These are phyloP conservation scores for Pachliopta kotzebuea DNA, from an alignment of 2,888 invertebrate species.

Conservation along the genomic window DNA sequence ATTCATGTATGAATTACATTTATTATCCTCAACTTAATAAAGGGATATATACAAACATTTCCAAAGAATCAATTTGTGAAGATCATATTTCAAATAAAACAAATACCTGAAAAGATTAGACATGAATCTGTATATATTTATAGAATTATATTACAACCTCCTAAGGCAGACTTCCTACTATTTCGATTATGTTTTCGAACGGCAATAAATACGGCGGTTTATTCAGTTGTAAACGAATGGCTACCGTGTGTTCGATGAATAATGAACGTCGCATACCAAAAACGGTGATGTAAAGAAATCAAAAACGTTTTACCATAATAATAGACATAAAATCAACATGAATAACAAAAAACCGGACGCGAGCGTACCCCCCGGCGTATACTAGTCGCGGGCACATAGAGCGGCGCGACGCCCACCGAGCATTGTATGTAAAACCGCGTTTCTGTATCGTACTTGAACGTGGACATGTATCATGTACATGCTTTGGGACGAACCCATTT, in stretches of 20 bases:
- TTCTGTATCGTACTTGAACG: conserved; percentile 44
- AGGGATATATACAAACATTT: too few species aligned
- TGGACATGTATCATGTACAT: conserved; percentile 50
- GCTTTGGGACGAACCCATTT: conserved; percentile 59
- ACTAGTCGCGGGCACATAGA: conserved; percentile 40
- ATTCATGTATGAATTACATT: too few species aligned
- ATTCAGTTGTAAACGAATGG: conserved; percentile 15
- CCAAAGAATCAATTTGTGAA: too few species aligned
- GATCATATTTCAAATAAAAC: too few species aligned
- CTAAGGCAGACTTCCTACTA: not conserved
- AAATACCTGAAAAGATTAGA: not conserved
- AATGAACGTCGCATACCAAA: conserved; percentile 8
- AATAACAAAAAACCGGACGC: conserved; percentile 29
- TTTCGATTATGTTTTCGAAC: conserved; percentile 6
- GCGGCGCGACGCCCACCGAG: conserved; percentile 54
- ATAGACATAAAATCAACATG: conserved; percentile 26
- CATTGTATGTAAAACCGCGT: conserved; percentile 71
- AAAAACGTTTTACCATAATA: conserved; percentile 26
- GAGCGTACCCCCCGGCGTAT: conserved; percentile 27
- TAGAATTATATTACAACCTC: not conserved
- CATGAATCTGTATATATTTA: not conserved
- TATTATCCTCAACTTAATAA: too few species aligned
- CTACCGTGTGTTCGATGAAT: conserved; percentile 22
- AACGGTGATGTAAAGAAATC: conserved; percentile 22
- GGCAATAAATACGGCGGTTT: not conserved